Conservation (phyloP, 2,888 invertebrate genomes). For the Xylota segnis region DNA sequence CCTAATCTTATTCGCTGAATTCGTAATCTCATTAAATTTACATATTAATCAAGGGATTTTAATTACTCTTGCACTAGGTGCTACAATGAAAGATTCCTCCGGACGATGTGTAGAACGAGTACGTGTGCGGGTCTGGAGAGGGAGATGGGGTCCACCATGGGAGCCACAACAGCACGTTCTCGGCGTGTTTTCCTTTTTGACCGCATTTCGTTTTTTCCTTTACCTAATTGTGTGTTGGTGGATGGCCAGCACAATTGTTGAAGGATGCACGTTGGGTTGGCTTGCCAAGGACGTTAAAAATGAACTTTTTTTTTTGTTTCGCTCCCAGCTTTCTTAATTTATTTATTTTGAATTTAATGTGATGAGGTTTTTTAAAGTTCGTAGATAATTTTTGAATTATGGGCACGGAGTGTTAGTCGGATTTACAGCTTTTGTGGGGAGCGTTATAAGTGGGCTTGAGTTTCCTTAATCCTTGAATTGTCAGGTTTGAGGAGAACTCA, state of each 20-base stretch:
- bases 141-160: constrained; percentile 4
- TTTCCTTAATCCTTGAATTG: too few species aligned
- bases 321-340: not conserved
- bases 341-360: not conserved
- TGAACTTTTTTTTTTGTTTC: constrained; percentile 29
- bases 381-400: not conserved
- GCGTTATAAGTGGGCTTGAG: too few species aligned
- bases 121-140: constrained; percentile 22
- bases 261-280: constrained; percentile 4
- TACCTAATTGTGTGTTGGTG: constrained; percentile 21
- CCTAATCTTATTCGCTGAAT: constrained; percentile 93
- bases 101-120: constrained; percentile 36
- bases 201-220: constrained; percentile 25
- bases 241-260: constrained; percentile 21
- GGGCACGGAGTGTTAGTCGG: too few species aligned
- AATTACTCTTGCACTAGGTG: constrained; percentile 91
- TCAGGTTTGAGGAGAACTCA: too few species aligned
- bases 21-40: constrained; percentile 99
- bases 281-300: constrained; percentile 53
- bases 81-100: constrained; percentile 83
- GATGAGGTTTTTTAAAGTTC: not conserved
- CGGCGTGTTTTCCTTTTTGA: constrained; percentile 25
- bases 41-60: constrained; percentile 99
- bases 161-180: constrained; percentile 31
- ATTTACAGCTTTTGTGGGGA: too few species aligned